These are phyloP conservation scores for Zenarchopterus dispar DNA, from an alignment of 2,797 vertebrate genomes.

Conservation along the genomic window DNA sequence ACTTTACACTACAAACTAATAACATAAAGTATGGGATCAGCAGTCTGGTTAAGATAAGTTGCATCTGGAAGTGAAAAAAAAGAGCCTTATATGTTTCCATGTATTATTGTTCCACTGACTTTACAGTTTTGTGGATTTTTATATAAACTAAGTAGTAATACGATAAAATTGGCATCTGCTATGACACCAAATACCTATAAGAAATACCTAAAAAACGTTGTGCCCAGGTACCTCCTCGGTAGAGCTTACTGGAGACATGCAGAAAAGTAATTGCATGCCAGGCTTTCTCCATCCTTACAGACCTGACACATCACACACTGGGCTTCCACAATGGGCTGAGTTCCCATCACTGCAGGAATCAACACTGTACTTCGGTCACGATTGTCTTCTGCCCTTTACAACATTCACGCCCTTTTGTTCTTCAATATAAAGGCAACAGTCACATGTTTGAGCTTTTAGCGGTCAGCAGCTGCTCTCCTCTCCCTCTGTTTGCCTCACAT, in stretches of 20 bases:
- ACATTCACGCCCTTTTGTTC: constrained; percentile 81
- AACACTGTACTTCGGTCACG: constrained; percentile 79
- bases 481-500: constrained; percentile 57
- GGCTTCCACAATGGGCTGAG: constrained; percentile 74
- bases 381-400: constrained; percentile 82
- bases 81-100: constrained; percentile 13
- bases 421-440: constrained; percentile 82
- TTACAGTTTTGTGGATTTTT: background rate
- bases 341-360: constrained; percentile 73
- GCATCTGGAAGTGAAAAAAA: constrained; percentile 21
- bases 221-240: constrained; percentile 10
- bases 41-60: constrained; percentile 48
- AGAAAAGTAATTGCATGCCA: constrained; percentile 47
- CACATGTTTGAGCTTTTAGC: constrained; percentile 80
- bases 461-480: constrained; percentile 79
- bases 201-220: too few species aligned
- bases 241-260: constrained; percentile 18
- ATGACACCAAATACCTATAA: too few species aligned
- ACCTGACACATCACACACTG: constrained; percentile 77
- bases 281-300: constrained; percentile 46
- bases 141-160: background rate
- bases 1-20: constrained; percentile 70
- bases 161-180: too few species aligned
- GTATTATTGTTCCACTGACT: constrained; percentile 23
- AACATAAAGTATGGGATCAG: constrained; percentile 54